These are phyloP conservation scores for Torymus tubicola DNA, from an alignment of 2,888 invertebrate species.

Conservation along the genomic window DNA sequence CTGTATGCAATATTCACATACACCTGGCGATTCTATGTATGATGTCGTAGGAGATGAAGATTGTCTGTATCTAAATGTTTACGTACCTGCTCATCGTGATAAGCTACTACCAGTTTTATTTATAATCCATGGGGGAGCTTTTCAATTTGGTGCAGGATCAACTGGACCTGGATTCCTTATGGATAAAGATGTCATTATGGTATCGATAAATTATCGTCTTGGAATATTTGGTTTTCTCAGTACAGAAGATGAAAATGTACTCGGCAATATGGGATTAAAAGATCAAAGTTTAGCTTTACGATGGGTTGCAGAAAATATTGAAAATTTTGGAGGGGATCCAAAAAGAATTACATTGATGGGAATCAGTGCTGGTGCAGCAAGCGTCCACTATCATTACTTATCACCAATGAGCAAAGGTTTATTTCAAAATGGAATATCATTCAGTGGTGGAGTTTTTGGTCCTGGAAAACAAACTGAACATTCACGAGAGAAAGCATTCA, in stretches of 20 bases:
- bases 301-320: slow-evolving; percentile 84
- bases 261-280: slow-evolving; percentile 82
- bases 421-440: slow-evolving; percentile 79
- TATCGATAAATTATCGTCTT: slow-evolving; percentile 81
- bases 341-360: slow-evolving; percentile 83
- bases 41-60: slow-evolving; percentile 60
- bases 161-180: too few relatives aligned
- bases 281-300: slow-evolving; percentile 79
- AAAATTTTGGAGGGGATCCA: slow-evolving; percentile 85
- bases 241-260: slow-evolving; percentile 83
- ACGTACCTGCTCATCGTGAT: slow-evolving; percentile 51
- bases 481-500: slow-evolving; percentile 80
- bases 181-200: too few relatives aligned
- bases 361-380: slow-evolving; percentile 85
- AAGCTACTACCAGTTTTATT: not conserved
- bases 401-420: slow-evolving; percentile 74
- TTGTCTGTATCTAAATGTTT: slow-evolving; percentile 63
- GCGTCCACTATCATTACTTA: slow-evolving; percentile 85
- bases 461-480: too few relatives aligned
- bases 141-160: not conserved
- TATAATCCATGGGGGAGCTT: not conserved
- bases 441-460: slow-evolving; percentile 82
- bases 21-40: too few relatives aligned
- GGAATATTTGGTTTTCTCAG: slow-evolving; percentile 87
- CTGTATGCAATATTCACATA: too few relatives aligned